phyloP scores from a whole-genome alignment of 2,797 vertebrate species.

The Cossypha niveicapilla region DNA sequence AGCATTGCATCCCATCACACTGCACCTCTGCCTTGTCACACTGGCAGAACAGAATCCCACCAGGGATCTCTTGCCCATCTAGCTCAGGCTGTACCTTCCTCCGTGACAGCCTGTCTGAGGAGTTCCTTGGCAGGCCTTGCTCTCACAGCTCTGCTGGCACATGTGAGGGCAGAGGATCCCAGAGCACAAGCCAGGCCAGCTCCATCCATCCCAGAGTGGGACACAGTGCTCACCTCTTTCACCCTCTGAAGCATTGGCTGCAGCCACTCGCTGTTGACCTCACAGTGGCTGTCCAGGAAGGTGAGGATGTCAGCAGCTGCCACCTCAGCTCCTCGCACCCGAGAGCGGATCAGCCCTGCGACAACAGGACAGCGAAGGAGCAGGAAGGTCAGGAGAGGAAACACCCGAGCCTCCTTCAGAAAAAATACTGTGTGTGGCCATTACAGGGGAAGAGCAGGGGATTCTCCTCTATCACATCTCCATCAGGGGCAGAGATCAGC shows the following conservation, averaged over 20 bases:
- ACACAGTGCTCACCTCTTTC: conserved; percentile 82
- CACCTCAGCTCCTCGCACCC: conserved; percentile 89
- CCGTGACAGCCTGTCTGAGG: neutral
- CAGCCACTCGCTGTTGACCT: conserved; percentile 95
- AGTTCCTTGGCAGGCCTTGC: neutral
- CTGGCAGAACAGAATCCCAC: neutral
- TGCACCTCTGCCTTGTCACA: neutral
- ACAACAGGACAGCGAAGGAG: neutral
- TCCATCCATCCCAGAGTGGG: neutral
- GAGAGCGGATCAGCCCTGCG: conserved; percentile 92
- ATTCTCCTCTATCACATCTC: neutral
- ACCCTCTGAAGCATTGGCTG: conserved; percentile 96
- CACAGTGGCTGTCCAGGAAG: conserved; percentile 97
- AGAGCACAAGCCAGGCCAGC: neutral
- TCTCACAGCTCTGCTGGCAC: neutral
- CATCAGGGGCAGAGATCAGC: neutral
- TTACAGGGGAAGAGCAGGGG: neutral
- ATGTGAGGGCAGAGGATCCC: neutral
- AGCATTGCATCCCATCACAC: neutral
- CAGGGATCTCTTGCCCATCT: neutral
- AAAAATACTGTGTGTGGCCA: neutral
- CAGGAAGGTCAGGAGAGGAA: neutral
- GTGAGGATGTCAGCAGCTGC: conserved; percentile 88
- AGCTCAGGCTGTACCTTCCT: neutral
- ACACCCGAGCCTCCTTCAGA: neutral